Evolutionary conservation across 1,140 invertebrate species (phyloP).

Genomic region (Neotoxoptera formosana): DNA sequence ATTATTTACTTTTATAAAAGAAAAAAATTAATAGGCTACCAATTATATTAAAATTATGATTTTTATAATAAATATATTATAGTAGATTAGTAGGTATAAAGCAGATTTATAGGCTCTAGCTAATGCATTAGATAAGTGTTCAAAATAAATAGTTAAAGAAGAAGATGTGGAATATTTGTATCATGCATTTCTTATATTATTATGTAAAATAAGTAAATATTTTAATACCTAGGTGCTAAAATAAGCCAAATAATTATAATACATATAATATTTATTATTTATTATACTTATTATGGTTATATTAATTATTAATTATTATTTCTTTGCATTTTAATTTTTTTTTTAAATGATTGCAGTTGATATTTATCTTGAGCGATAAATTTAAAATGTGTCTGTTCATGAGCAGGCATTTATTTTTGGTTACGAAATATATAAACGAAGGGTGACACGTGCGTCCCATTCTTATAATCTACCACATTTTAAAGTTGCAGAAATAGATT

Average conservation of each 20-base stretch:
- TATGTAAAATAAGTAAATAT: not conserved
- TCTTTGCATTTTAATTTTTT: not conserved
- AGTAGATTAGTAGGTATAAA: not conserved
- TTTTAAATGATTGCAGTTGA: not conserved
- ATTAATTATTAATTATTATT: not conserved
- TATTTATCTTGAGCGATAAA: not conserved
- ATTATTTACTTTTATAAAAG: not conserved
- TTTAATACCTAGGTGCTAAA: not conserved
- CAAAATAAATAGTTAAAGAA: too few species aligned
- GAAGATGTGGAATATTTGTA: too few species aligned
- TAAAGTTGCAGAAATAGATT: conserved; percentile 26
- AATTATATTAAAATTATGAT: not conserved
- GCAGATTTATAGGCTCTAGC: too few species aligned
- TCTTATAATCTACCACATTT: conserved; percentile 34
- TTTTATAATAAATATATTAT: not conserved
- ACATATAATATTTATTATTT: too few species aligned
- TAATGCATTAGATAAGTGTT: too few species aligned
- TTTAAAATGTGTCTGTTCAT: not conserved
- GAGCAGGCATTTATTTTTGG: conserved; percentile 40
- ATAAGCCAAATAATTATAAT: not conserved
- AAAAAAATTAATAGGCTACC: not conserved
- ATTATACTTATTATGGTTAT: not conserved
- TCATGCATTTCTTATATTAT: too few species aligned
- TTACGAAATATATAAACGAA: conserved; percentile 2
- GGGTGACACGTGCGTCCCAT: conserved; percentile 22